Conservation (phyloP, 1,140 invertebrate genomes). For the Drosophila gunungcola region DNA sequence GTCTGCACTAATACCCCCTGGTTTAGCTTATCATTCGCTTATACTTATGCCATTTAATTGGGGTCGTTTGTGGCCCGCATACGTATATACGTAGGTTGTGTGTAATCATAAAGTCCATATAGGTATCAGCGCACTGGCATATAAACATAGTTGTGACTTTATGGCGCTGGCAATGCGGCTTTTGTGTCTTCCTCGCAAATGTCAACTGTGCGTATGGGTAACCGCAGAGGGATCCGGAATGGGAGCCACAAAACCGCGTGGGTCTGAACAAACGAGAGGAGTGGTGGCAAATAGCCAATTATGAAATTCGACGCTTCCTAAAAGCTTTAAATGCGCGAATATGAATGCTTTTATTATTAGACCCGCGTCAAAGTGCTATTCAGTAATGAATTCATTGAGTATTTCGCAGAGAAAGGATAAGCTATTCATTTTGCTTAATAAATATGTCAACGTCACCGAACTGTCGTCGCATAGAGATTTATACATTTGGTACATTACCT, state of each 20-base stretch:
- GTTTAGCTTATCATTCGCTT: constrained; percentile 65
- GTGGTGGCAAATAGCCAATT: constrained; percentile 46
- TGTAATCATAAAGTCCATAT: constrained; percentile 49
- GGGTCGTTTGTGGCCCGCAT: constrained; percentile 47
- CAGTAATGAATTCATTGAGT: not conserved
- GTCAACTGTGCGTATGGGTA: constrained; percentile 66
- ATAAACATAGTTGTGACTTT: constrained; percentile 52
- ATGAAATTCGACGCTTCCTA: constrained; percentile 52
- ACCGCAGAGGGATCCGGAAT: constrained; percentile 27
- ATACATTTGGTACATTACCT: not conserved
- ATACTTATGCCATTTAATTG: constrained; percentile 71
- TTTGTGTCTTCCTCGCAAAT: constrained; percentile 53
- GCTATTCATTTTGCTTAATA: constrained; percentile 14
- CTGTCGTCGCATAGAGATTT: constrained; percentile 7
- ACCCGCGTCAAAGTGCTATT: not conserved
- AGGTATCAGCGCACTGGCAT: constrained; percentile 17
- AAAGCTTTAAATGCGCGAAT: constrained; percentile 20
- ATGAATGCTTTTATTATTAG: constrained; percentile 15
- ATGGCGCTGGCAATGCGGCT: constrained; percentile 55
- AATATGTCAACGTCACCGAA: constrained; percentile 8
- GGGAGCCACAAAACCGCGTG: constrained; percentile 26
- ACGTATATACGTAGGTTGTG: constrained; percentile 4
- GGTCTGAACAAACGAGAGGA: not conserved
- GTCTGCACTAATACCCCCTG: constrained; percentile 5
- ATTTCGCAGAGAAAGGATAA: not conserved